Percentiles rank a stretch among this genome's conserved stretches.
Evolutionary conservation across 2,888 invertebrate genomes (phyloP).

Genomic region (Julus scandinavius): DNA sequence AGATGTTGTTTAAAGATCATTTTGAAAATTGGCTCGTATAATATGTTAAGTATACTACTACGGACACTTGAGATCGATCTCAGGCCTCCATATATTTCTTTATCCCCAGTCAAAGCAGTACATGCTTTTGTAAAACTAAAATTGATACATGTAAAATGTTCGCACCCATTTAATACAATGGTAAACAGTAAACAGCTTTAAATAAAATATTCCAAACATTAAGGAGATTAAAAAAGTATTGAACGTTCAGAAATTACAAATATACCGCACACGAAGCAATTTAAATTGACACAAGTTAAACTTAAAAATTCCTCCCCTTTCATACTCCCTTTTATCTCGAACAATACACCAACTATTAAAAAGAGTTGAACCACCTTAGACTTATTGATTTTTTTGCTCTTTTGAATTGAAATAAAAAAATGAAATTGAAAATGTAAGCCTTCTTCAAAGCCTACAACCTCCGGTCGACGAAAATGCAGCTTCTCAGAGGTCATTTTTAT

Average conservation of each 20-base stretch:
- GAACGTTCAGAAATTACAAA: not conserved
- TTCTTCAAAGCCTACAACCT: not conserved
- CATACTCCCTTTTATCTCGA: not conserved
- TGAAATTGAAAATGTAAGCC: not conserved
- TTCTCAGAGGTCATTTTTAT: not conserved
- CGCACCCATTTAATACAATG: not conserved
- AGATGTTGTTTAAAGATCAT: too few species aligned
- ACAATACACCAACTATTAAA: not conserved
- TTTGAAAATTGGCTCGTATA: too few species aligned
- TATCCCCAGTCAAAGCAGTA: not conserved
- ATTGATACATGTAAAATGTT: not conserved
- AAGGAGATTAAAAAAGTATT: not conserved
- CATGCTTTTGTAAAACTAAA: not conserved
- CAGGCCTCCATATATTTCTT: too few species aligned
- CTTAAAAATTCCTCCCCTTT: not conserved
- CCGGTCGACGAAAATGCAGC: not conserved
- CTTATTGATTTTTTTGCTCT: not conserved
- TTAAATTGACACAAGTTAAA: not conserved
- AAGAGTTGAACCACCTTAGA: conserved; percentile 9
- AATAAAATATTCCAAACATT: not conserved
- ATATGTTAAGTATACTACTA: too few species aligned
- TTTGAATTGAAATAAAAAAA: not conserved
- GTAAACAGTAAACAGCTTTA: not conserved
- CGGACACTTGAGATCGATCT: too few species aligned
- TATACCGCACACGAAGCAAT: not conserved